Conservation (phyloP, 2,797 vertebrate species). For the Malurus splendens region DNA sequence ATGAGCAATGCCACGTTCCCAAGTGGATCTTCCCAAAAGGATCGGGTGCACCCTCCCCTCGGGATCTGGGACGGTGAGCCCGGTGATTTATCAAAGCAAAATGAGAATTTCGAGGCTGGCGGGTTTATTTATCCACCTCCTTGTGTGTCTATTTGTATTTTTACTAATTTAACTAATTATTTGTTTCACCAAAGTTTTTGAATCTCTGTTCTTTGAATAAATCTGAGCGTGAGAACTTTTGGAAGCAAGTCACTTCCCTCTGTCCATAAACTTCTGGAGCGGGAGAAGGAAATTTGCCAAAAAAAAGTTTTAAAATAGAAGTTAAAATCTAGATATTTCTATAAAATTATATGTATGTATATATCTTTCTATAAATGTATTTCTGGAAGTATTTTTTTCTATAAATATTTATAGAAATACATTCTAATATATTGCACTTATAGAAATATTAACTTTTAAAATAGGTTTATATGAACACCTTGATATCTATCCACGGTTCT, state of each 20-base stretch:
- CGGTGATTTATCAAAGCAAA: neutral
- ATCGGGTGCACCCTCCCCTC: neutral
- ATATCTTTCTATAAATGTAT: neutral
- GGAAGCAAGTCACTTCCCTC: neutral
- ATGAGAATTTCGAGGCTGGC: neutral
- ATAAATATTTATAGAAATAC: neutral
- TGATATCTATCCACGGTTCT: neutral
- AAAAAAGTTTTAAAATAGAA: neutral
- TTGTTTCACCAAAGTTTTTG: neutral
- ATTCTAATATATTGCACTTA: no score
- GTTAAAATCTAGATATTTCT: neutral
- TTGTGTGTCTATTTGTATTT: rapidly evolving
- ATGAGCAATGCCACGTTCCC: rapidly evolving
- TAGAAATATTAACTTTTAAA: neutral
- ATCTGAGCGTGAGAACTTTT: neutral
- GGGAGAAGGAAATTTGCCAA: neutral
- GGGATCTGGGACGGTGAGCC: rapidly evolving
- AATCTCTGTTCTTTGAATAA: neutral
- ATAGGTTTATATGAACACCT: neutral
- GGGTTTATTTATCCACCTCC: neutral
- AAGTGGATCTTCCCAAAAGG: neutral
- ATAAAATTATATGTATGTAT: neutral
- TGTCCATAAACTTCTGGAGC: neutral
- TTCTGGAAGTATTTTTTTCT: neutral
- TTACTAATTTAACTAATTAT: neutral